A percentile compares a stretch with the other conserved stretches of the same genome.
phyloP scores from a whole-genome alignment of 2,888 invertebrate genomes.

The Lamellibrachia columna region DNA sequence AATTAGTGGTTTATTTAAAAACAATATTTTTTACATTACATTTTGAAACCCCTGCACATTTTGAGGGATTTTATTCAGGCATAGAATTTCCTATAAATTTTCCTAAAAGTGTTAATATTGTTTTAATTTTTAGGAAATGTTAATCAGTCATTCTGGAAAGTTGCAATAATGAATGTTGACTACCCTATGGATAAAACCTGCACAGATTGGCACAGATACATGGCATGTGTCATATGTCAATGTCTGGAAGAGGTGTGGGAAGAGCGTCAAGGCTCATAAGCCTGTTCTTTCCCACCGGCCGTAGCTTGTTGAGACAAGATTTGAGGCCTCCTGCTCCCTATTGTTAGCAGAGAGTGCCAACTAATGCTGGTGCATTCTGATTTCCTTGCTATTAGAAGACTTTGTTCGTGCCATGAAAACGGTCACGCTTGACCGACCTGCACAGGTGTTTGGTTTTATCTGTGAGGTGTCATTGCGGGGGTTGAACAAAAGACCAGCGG shows the following conservation, averaged over 20 bases:
- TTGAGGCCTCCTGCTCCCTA: not conserved
- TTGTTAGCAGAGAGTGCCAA: not conserved
- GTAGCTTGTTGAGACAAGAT: slow-evolving; percentile 11
- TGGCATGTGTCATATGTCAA: not conserved
- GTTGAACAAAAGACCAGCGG: not conserved
- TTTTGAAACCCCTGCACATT: too few relatives aligned
- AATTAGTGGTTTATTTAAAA: not conserved
- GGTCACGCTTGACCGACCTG: not conserved
- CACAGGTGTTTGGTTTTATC: not conserved
- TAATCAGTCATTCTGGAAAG: too few relatives aligned
- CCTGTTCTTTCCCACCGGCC: not conserved
- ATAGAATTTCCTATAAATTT: too few relatives aligned
- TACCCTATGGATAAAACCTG: not conserved
- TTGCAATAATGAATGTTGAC: not conserved
- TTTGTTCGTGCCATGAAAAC: not conserved
- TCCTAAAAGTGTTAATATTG: too few relatives aligned
- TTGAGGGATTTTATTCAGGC: too few relatives aligned
- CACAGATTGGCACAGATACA: not conserved
- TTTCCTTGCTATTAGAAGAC: not conserved
- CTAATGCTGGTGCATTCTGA: not conserved
- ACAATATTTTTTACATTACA: not conserved
- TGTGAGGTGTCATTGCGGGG: not conserved
- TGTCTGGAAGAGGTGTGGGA: not conserved
- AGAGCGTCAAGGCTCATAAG: not conserved
- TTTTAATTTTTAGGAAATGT: too few relatives aligned